A percentile compares a stretch with the other conserved stretches of the same genome.
phyloP scores from a whole-genome alignment of 2,797 vertebrate species.

The Capromys pilorides region DNA sequence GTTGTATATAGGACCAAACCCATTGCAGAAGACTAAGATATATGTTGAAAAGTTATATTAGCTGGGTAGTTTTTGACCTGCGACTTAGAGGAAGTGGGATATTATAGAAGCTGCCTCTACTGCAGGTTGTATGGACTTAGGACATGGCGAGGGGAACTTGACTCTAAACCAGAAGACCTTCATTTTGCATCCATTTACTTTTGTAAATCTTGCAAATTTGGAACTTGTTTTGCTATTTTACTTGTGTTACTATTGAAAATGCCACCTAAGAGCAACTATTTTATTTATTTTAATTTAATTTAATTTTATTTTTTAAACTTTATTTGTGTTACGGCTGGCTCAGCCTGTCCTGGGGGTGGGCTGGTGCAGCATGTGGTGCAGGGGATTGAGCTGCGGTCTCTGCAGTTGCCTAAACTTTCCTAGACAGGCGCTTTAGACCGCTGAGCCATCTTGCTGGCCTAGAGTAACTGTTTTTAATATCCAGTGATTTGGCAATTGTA shows the following conservation, averaged over 20 bases:
- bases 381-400: too few species aligned
- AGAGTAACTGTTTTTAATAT: conserved; percentile 4
- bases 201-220: not conserved
- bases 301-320: too few species aligned
- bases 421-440: too few species aligned
- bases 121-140: not conserved
- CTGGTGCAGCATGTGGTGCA: too few species aligned
- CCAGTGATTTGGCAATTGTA: not conserved
- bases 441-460: too few species aligned
- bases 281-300: too few species aligned
- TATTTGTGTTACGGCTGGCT: too few species aligned
- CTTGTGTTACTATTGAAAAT: not conserved
- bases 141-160: not conserved
- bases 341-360: too few species aligned
- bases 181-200: not conserved
- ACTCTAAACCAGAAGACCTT: not conserved
- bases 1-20: not conserved
- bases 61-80: not conserved
- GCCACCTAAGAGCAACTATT: too few species aligned
- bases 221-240: not conserved
- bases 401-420: too few species aligned
- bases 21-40: not conserved
- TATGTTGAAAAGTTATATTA: not conserved
- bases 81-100: not conserved
- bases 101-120: not conserved